phyloP scores from a whole-genome alignment of 2,113 vertebrate species.

The Nerophis ophidion region DNA sequence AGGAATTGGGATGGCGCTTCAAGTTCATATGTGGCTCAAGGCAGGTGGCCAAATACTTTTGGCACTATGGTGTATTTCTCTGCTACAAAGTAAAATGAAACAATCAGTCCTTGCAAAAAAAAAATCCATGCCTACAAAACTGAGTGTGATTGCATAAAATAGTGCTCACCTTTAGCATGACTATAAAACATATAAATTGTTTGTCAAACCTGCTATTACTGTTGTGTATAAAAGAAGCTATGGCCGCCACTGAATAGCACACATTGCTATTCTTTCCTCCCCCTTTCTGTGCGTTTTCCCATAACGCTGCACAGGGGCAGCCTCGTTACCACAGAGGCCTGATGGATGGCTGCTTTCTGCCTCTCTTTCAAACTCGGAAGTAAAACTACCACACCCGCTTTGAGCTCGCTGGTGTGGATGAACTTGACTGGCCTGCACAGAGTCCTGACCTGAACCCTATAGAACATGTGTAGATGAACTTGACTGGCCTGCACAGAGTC shows the following conservation, averaged over 20 bases:
- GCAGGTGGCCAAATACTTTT: too few relatives aligned
- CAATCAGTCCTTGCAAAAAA: too few relatives aligned
- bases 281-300: constrained; percentile 35
- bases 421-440: too few relatives aligned
- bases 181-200: constrained; percentile 3
- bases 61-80: not conserved
- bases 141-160: not conserved
- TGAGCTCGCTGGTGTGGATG: too few relatives aligned
- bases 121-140: not conserved
- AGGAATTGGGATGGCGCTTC: too few relatives aligned
- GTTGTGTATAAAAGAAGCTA: constrained; percentile 14
- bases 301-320: constrained; percentile 26
- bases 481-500: too few relatives aligned
- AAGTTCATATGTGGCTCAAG: too few relatives aligned
- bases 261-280: constrained; percentile 10
- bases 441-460: too few relatives aligned
- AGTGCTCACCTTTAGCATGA: not conserved
- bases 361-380: constrained; percentile 29
- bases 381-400: constrained; percentile 13
- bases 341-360: constrained; percentile 34
- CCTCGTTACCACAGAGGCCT: constrained; percentile 28
- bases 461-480: too few relatives aligned
- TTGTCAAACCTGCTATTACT: constrained; percentile 18
- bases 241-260: constrained; percentile 4
- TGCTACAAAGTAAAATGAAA: not conserved